phyloP scores from a whole-genome alignment of 2,113 vertebrate genomes.

The Maylandia zebra region DNA sequence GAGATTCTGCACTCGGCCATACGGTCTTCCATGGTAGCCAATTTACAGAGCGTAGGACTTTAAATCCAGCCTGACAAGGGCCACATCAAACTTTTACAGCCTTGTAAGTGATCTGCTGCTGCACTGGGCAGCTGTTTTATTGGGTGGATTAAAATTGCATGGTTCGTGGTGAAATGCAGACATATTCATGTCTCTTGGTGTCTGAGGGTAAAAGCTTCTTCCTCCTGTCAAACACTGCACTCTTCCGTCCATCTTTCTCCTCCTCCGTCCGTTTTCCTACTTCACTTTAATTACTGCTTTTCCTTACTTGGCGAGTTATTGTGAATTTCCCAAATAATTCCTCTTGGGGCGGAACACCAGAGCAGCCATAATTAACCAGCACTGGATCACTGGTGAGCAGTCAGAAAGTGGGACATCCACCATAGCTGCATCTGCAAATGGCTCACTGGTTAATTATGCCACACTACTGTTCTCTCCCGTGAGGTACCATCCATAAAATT shows the following conservation, averaged over 20 bases:
- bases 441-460: constrained; percentile 36
- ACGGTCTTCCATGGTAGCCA: not conserved
- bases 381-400: constrained; percentile 29
- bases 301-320: not conserved
- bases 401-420: constrained; percentile 41
- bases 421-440: constrained; percentile 15
- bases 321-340: constrained; percentile 18
- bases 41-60: not conserved
- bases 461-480: not conserved
- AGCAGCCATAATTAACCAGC: constrained; percentile 33
- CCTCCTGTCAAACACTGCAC: not conserved
- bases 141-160: constrained; percentile 53
- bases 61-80: constrained; percentile 51
- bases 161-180: constrained; percentile 30
- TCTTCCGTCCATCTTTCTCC: not conserved
- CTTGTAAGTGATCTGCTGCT: constrained; percentile 42
- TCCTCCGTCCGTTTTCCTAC: not conserved
- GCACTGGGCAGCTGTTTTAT: constrained; percentile 32
- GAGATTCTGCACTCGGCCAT: not conserved
- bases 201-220: not conserved
- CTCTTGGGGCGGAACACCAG: constrained; percentile 3
- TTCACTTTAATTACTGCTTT: constrained; percentile 2
- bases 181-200: not conserved
- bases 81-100: constrained; percentile 46
- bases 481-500: constrained; percentile 9